Percentiles rank a stretch among this genome's conserved stretches.
Evolutionary conservation across 37 sponge, comb jelly and placozoan genomes (phyloP).

Genomic region (Amphimedon queenslandica): DNA sequence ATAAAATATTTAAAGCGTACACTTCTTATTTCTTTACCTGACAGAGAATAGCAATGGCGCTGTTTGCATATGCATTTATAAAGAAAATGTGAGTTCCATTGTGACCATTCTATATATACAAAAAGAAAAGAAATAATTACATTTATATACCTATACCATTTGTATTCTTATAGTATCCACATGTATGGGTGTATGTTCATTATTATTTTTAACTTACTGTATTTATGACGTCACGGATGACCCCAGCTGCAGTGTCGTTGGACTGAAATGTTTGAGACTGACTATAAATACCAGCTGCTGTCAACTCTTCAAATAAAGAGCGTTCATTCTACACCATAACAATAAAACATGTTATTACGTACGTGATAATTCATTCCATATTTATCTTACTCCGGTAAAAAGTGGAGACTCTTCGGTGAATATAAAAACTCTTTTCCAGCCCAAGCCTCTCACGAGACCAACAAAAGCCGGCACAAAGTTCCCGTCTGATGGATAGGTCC

Average conservation of each 20-base stretch:
- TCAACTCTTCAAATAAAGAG: too few relatives aligned
- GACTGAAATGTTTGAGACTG: too few relatives aligned
- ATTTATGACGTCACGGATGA: too few relatives aligned
- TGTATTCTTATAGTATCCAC: too few relatives aligned
- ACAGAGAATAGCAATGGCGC: slow-evolving; percentile 11
- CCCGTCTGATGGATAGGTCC: slow-evolving; percentile 16
- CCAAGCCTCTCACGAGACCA: slow-evolving; percentile 5
- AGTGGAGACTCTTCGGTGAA: slow-evolving; percentile 22
- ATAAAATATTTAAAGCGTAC: not conserved
- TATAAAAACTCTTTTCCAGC: slow-evolving; percentile 29
- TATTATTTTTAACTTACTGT: not conserved
- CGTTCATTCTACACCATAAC: not conserved
- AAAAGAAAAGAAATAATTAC: not conserved
- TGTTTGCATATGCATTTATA: slow-evolving; percentile 14
- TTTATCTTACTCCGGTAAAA: not conserved
- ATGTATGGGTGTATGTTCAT: not conserved
- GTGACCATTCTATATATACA: slow-evolving; percentile 2
- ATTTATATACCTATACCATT: not conserved
- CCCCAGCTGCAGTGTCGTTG: too few relatives aligned
- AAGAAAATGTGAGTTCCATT: not conserved
- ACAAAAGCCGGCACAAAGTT: slow-evolving; percentile 8
- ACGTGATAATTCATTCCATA: not conserved
- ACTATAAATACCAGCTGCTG: too few relatives aligned
- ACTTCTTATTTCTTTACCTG: not conserved
- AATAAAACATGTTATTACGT: too few relatives aligned